A percentile compares a stretch with the other conserved stretches of the same genome.
phyloP scores from a whole-genome alignment of 30 jellyfish, hydroid and myxozoan species.

The Rhopilema esculentum region DNA sequence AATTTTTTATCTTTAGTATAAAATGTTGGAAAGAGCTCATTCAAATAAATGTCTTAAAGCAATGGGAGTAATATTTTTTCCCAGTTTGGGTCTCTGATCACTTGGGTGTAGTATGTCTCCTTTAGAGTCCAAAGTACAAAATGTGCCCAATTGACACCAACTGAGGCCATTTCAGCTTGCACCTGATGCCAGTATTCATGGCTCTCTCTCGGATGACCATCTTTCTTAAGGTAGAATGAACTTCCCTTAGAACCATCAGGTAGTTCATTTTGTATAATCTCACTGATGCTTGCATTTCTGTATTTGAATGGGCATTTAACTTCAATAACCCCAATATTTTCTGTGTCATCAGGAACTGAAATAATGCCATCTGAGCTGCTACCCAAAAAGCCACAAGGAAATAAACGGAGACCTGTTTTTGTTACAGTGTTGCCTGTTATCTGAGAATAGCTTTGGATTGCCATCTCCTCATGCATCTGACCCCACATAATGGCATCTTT shows the following conservation, averaged over 20 bases:
- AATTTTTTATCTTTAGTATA: constrained; percentile 1
- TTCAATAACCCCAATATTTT: constrained; percentile 23
- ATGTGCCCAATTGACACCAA: constrained; percentile 53
- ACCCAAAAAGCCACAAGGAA: constrained; percentile 41
- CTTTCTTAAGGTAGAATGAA: background rate
- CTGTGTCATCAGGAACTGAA: background rate
- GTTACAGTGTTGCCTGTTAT: constrained; percentile 18
- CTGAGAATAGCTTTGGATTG: constrained; percentile 1
- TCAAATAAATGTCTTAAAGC: background rate
- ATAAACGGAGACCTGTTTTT: constrained; percentile 19
- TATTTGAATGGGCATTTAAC: constrained; percentile 45
- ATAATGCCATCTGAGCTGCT: constrained; percentile 22
- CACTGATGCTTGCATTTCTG: constrained; percentile 15
- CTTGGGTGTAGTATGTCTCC: background rate
- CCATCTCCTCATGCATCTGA: constrained; percentile 27
- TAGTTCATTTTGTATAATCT: constrained; percentile 22
- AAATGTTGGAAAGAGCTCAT: constrained; percentile 8
- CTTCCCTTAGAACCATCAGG: background rate
- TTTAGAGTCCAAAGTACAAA: constrained; percentile 33
- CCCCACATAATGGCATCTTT: constrained; percentile 53
- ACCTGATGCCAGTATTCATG: constrained; percentile 32
- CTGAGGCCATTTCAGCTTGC: constrained; percentile 50
- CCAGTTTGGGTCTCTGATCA: too few relatives aligned
- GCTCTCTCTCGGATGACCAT: background rate
- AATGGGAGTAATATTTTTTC: background rate